phyloP scores from a whole-genome alignment of 1,140 invertebrate genomes.

The Harlomillsia oculata region DNA sequence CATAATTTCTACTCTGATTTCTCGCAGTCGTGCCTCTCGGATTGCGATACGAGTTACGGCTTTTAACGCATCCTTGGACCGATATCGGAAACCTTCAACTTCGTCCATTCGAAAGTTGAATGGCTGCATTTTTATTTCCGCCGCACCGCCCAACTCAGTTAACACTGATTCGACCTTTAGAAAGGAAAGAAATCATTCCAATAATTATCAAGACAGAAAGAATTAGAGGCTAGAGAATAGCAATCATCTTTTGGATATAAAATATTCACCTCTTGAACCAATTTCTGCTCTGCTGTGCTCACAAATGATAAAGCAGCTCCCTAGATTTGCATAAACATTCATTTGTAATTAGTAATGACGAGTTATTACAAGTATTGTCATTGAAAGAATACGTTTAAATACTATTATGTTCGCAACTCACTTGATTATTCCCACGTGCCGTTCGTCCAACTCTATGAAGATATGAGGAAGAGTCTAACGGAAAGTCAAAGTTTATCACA shows the following conservation, averaged over 20 bases:
- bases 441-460: constrained; percentile 91
- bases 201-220: not conserved
- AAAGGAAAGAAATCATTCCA: too few relatives aligned
- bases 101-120: constrained; percentile 92
- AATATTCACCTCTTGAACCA: constrained; percentile 65
- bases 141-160: constrained; percentile 30
- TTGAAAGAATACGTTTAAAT: not conserved
- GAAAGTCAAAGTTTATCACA: constrained; percentile 98
- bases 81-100: constrained; percentile 88
- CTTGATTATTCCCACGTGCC: constrained; percentile 80
- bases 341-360: too few relatives aligned
- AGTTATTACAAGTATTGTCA: not conserved
- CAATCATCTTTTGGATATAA: constrained; percentile 5
- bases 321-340: constrained; percentile 38
- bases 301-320: constrained; percentile 93
- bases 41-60: constrained; percentile 86
- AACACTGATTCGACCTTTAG: constrained; percentile 26
- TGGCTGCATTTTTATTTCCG: constrained; percentile 42
- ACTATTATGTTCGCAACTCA: constrained; percentile 34
- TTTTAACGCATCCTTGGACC: constrained; percentile 86
- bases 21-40: constrained; percentile 82
- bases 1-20: constrained; percentile 90
- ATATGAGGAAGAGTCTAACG: constrained; percentile 73
- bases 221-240: constrained; percentile 7
- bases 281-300: constrained; percentile 62